phyloP scores from a whole-genome alignment of 2,797 vertebrate genomes.

The Myotis daubentonii region DNA sequence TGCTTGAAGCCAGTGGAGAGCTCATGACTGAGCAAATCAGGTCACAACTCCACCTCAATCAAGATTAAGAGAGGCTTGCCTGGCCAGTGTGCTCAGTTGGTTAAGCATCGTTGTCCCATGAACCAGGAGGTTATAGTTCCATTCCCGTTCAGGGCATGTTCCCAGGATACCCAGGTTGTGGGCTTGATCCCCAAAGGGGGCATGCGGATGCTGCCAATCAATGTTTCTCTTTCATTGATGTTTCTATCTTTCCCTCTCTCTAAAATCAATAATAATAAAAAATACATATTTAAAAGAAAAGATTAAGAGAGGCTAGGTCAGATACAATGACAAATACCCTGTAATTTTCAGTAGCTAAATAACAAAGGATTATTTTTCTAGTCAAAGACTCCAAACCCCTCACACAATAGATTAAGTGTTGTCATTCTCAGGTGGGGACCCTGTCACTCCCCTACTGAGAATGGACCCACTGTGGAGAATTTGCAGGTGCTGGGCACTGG shows the following conservation, averaged over 20 bases:
- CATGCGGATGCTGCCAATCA: too few species aligned
- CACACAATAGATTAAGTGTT: background rate
- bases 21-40: background rate
- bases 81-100: too few species aligned
- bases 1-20: background rate
- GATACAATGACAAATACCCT: background rate
- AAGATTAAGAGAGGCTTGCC: background rate
- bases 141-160: too few species aligned
- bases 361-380: slow-evolving; percentile 1
- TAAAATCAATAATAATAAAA: too few species aligned
- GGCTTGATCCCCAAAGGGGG: too few species aligned
- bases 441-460: background rate
- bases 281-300: background rate
- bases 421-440: background rate
- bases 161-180: too few species aligned
- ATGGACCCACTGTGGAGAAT: background rate
- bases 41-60: background rate
- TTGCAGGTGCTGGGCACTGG: background rate
- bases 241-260: too few species aligned
- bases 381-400: background rate
- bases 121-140: too few species aligned
- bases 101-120: too few species aligned
- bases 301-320: background rate
- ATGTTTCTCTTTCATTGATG: too few species aligned
- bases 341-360: background rate